Evolutionary conservation across 2,888 invertebrate genomes (phyloP), one percentile per base, ranked within the genome.

Genomic region (Aphodius sticticus): DNA sequence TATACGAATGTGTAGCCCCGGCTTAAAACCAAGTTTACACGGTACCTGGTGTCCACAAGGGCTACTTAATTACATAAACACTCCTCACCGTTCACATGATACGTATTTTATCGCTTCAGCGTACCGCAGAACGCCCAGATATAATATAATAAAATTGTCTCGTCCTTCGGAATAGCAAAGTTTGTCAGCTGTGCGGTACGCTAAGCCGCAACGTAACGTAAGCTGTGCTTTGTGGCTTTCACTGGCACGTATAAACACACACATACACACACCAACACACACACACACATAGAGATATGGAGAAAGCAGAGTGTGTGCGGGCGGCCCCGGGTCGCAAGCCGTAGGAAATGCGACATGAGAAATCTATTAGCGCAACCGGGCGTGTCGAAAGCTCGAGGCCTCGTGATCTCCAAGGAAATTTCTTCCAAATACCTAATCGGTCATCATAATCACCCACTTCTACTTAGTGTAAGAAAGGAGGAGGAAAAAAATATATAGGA

Each of bases 181-280:
- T 53, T 53, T 53, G 53, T 53, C 53, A 53, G 53, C 6, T 53
- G 12, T 12, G 53, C 4, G 53, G 53, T 3, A 2, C 12, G 53
- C 53, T 53, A 53, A 53, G 53, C 53, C 53, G 53, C 53, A 53
- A 53, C 53, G 53, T 53, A 53, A 53, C 53, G 53, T 53, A 53
- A 53, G 53, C 53, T 53, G 53, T 53, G 53, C 53, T 53, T 53
- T 53, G 53, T 12, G 53, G 53, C 26, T 53, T 53, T 53, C 53
- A 1, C 9, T 53, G 53, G 9, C 53, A 53, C 53, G 53, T 53
- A 53, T 53, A 53, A 53, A 53, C 53, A 53, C 9, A 53, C 26
- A 53, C 53, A 53, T 5, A 12, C 12, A 53, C 1, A 53, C 9
- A 53, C 9, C 2, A 0, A 53, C 9, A 53, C 12, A 53, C 4